Evolutionary conservation across 1,140 invertebrate species (phyloP).

Genomic region (Leptestheria dahalacensis): DNA sequence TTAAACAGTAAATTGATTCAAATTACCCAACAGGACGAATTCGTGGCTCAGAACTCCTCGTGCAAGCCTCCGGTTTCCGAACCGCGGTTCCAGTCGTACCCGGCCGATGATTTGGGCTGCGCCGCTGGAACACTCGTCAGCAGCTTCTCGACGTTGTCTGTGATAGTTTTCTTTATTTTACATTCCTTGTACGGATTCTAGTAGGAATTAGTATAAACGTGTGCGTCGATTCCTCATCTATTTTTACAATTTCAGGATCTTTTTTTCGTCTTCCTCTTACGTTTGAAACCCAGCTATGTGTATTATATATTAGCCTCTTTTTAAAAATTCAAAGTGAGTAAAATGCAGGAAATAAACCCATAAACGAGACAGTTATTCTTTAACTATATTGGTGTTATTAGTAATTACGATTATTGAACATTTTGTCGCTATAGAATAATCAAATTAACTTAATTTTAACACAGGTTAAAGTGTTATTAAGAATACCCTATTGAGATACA

Average conservation of each 20-base stretch:
- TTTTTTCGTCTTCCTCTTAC: not conserved
- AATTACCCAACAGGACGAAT: not conserved
- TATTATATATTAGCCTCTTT: too few species aligned
- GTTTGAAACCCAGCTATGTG: too few species aligned
- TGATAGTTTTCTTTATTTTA: constrained; percentile 3
- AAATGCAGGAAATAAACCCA: too few species aligned
- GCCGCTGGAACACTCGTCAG: not conserved
- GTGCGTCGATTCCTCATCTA: not conserved
- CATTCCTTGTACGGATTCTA: not conserved
- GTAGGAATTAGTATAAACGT: too few species aligned
- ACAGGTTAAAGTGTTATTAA: too few species aligned
- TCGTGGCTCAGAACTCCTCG: constrained; percentile 1
- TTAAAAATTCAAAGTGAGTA: too few species aligned
- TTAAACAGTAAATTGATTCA: not conserved
- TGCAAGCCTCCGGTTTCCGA: constrained; percentile 5
- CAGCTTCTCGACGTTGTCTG: not conserved
- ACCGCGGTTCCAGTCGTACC: constrained; percentile 1
- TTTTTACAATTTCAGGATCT: not conserved
- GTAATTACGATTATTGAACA: too few species aligned
- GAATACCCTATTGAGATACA: too few species aligned
- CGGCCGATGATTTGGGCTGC: not conserved
- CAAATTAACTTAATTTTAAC: too few species aligned
- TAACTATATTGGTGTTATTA: too few species aligned
- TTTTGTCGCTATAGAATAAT: too few species aligned
- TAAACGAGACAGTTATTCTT: too few species aligned